Conservation (phyloP, 2,888 invertebrate genomes). For the Philhelius pedissequus region DNA sequence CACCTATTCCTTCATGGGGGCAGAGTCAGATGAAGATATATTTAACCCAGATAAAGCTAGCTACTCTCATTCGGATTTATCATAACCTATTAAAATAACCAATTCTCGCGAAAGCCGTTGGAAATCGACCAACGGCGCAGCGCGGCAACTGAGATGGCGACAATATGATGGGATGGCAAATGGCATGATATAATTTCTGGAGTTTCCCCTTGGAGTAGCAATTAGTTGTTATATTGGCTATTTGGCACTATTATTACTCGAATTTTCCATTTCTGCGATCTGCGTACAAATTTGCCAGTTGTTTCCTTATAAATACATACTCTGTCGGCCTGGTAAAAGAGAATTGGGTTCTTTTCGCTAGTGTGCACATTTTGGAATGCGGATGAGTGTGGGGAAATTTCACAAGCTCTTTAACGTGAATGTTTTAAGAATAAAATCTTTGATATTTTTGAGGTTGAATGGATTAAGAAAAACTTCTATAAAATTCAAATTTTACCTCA, state of each 20-base stretch:
- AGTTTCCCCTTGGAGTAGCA: constrained; percentile 56
- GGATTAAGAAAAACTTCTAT: no score
- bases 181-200: constrained; percentile 48
- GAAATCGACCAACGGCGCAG: not conserved
- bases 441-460: no score
- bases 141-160: not conserved
- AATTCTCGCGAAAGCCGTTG: constrained; percentile 1
- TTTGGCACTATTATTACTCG: constrained; percentile 54
- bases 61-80: constrained; percentile 1
- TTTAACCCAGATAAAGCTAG: not conserved
- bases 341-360: not conserved
- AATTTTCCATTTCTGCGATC: constrained; percentile 31
- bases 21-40: not conserved
- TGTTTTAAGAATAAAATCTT: no score
- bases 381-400: not conserved
- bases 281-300: constrained; percentile 14
- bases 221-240: constrained; percentile 62
- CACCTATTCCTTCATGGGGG: not conserved
- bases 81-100: constrained; percentile 2
- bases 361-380: not conserved
- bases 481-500: no score
- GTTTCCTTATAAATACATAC: not conserved
- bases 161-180: not conserved
- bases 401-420: not conserved
- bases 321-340: not conserved